Base-by-base conservation (phyloP, 2,888 invertebrate genomes). In the Zygothrica quintamaculata region DNA sequence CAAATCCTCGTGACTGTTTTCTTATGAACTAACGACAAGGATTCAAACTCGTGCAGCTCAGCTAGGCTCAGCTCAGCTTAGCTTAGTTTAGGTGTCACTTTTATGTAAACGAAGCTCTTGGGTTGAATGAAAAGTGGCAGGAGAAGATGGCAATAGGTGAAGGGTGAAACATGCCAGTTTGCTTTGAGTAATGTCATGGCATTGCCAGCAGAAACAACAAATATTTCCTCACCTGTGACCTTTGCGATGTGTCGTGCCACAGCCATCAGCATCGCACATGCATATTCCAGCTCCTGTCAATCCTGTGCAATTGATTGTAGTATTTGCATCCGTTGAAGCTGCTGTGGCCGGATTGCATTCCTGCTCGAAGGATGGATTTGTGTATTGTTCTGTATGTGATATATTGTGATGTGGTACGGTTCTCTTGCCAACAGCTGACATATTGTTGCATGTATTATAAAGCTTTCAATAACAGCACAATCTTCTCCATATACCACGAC, bases 241-340 rank as follows among this genome's bases (percentile, higher is more conserved):
- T 90, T 93, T 93, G 86, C 93, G 93, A 93, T 93, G 93, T 75
- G 93, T 92, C 77, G 78, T 77, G 92, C 93, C 72, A 34, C 43
- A 48, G 16, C 73, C 71, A 53, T 72, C 74, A 43, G 68, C 77
- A 60, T 86, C 86, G 59, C 39, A 71, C 52, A 42, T 69, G 44
- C 65, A 33, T 1, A 39, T 51, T 26, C 48, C 52, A 39, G 50
- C 43, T 11, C 43, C 62, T 25, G 62, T 56, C 51, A n/a, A n/a
- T n/a, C n/a, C 15, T 13, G 36, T 9, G 12, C 34, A 51, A 29
- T 48, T 81, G 43, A 74, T 92, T 73, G 92, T 31, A n/a, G n/a
- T n/a, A 9, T 36, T 57, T 33, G 51, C 29, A 9, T 34, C 69
- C 25, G 39, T 43, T n/a, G 29, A 40, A 9, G 13, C 3, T 22